Base-by-base conservation (phyloP, 2,113 vertebrate species). In the Pachypanchax playfairii region DNA sequence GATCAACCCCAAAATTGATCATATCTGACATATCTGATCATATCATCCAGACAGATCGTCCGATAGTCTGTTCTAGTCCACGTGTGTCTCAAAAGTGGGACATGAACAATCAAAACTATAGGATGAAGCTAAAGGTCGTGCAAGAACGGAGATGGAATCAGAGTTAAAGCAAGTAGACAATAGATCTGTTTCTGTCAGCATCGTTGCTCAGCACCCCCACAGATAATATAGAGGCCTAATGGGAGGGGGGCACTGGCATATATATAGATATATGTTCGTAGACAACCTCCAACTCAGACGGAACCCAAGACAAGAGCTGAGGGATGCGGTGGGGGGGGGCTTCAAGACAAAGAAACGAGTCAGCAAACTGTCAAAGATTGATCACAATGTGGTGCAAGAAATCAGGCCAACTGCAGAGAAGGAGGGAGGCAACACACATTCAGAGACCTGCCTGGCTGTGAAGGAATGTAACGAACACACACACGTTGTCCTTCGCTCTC, bases 281-380 rank as follows among this genome's bases (percentile, higher is more conserved):
- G 46, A 63, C 44, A 4, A 44, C 48, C 54, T 82, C 66, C 54
- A 52, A 70, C 75, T 64, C 69, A 85, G 76, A 85, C 85, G 70
- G 51, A 4, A 3, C 33, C 52, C 35, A 56, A 80, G 65, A 82
- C 62, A 17, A 46, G 21, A 47, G 42, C 36, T 6, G 31, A 43
- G 70, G 61, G 65, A 49, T 36, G 51, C 20, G 31, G 31, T 8
- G 15, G 5, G 59, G 48, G 41, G 57, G 57, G 51, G 35, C 12
- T 28, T 13, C 9, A 49, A 65, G 54, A 87, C 85, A 87, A 90
- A 84, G 79, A 71, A 75, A 61, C 57, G 4, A 74, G 72, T 87
- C 80, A 79, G 76, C 75, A 81, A 82, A 77, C 78, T 75, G 68
- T 82, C 74, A 78, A 56, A 76, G 69, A 80, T 73, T 69, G 60